A percentile compares a stretch with the other conserved stretches of the same genome.
Conservation (phyloP, 2,888 invertebrate species). For the Drosophila kanekoi region DNA sequence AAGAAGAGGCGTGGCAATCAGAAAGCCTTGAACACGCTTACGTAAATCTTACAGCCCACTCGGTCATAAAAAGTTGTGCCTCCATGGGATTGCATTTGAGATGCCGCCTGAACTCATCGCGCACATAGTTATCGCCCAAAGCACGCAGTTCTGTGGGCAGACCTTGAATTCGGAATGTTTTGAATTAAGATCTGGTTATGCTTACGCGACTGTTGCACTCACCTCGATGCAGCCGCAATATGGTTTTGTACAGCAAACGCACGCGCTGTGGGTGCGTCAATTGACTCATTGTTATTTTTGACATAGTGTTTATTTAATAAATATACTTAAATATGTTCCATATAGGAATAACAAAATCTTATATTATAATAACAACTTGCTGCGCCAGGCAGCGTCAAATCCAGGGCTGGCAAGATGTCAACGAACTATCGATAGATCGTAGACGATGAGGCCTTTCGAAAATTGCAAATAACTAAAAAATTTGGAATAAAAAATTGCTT, state of each 20-base stretch:
- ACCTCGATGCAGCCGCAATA: conserved; percentile 91
- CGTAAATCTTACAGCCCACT: conserved; percentile 91
- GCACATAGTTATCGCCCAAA: conserved; percentile 91
- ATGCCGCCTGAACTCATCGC: conserved; percentile 94
- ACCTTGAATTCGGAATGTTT: conserved; percentile 77
- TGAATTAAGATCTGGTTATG: conserved; percentile 11
- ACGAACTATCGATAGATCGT: conserved; percentile 17
- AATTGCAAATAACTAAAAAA: background rate
- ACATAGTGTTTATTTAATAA: conserved; percentile 62
- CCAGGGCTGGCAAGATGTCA: conserved; percentile 21
- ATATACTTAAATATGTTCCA: background rate
- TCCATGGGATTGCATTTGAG: conserved; percentile 90
- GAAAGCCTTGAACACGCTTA: conserved; percentile 25
- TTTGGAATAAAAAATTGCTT: background rate
- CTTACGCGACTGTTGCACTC: conserved; percentile 3
- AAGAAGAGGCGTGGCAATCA: conserved; percentile 44
- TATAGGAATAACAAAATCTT: conserved; percentile 7
- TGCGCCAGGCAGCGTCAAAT: conserved; percentile 2
- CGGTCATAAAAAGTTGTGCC: conserved; percentile 91
- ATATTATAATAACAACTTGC: conserved; percentile 14
- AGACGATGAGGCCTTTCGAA: background rate
- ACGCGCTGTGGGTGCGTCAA: conserved; percentile 88
- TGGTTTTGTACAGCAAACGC: conserved; percentile 90
- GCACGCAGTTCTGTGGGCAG: conserved; percentile 89
- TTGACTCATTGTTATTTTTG: conserved; percentile 72